Conservation (phyloP, 2,888 invertebrate genomes). For the Tribolium freemani region DNA sequence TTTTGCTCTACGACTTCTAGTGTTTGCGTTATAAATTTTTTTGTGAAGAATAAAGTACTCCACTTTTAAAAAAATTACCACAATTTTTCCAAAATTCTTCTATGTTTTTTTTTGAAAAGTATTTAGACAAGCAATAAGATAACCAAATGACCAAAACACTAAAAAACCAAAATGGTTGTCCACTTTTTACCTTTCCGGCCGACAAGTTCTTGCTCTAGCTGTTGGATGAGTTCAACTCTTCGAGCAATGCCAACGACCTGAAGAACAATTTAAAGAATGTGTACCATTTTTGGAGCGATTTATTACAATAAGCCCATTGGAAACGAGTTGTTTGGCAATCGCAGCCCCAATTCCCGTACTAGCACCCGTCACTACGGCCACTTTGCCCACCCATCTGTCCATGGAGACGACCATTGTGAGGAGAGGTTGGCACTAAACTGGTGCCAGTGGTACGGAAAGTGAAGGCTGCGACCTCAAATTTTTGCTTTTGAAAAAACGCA, state of each 20-base stretch:
- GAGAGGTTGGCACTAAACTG: background rate
- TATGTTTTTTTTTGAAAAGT: no score
- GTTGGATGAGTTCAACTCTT: slow-evolving; percentile 39
- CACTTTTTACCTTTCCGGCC: slow-evolving; percentile 47
- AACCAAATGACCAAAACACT: no score
- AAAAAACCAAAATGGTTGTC: no score
- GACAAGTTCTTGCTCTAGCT: slow-evolving; percentile 33
- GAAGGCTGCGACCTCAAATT: no score
- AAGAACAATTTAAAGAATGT: slow-evolving; percentile 25
- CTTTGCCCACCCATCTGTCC: slow-evolving; percentile 35
- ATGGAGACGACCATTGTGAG: slow-evolving; percentile 17
- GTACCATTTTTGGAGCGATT: background rate
- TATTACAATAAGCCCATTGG: slow-evolving; percentile 7
- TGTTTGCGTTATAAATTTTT: no score
- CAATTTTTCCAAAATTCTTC: no score
- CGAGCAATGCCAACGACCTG: slow-evolving; percentile 56
- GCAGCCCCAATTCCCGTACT: slow-evolving; percentile 32
- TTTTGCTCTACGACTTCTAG: no score
- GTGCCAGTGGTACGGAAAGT: no score
- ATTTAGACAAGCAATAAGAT: no score
- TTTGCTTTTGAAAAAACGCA: no score
- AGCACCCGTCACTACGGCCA: slow-evolving; percentile 33
- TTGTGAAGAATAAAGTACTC: no score
- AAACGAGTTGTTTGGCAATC: slow-evolving; percentile 18
- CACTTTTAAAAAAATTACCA: no score